Evolutionary conservation across 1,140 invertebrate species (phyloP), one percentile per base, ranked within the genome.

Genomic region (Anagrus nilaparvatae): DNA sequence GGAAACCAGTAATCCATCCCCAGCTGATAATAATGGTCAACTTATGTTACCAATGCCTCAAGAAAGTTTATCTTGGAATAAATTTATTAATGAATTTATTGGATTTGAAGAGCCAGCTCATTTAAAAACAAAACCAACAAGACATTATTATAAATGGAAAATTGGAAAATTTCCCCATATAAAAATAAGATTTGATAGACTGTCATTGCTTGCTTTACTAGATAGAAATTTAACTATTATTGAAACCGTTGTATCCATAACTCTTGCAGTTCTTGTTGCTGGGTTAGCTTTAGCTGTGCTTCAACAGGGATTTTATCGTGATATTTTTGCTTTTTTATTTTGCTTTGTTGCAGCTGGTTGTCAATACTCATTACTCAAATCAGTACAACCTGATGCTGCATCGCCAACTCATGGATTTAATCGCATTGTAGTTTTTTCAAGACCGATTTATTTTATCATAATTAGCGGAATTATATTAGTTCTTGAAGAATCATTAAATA

Each of bases 381-480:
- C 92, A 64, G 96, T 99, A 4, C 96, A 99, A 59, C 96, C 96
- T 2, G 96, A 99, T 70, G 92, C 95, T 0, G 86, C 95, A 0
- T 98, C 94, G 4, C 95, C 96, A 0, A 94, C 94, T 12, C 95
- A 98, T 65, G 95, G 96, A 3, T 98, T 95, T 60, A 99, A 99
- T 67, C 82, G 90, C 51, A 82, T 97, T 40, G 90, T 97, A 17
- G 84, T 91, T 19, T 97, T 94, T 54, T 87, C 83, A 0, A 76
- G 95, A 43, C 89, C 96, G 10, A 83, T 97, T 14, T 99, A 99
- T 61, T 99, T 97, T 61, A 91, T 88, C 55, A 46, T 97, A 13
- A 88, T 85, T 58, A 81, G 83, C 24, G 74, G 77, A 12, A 61
- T 89, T 43, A 71, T 93, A 40, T 71, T 88, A 37, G 60, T 80